A percentile compares a stretch with the other conserved stretches of the same genome.
Evolutionary conservation across 2,113 vertebrate genomes (phyloP).

Genomic region (Serilophus lunatus): DNA sequence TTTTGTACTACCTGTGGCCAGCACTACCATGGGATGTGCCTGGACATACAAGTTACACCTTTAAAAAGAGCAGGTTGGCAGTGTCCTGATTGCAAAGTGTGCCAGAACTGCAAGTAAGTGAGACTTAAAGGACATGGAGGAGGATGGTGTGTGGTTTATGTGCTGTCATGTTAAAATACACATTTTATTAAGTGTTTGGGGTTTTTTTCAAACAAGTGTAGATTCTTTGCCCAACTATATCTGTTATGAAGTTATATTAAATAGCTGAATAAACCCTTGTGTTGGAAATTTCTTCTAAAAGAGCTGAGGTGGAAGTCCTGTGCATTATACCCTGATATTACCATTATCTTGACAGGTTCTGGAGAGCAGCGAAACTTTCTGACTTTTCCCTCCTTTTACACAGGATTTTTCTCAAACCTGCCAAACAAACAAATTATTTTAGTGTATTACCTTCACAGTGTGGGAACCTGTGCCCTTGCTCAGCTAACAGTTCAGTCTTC

Average conservation of each 20-base stretch:
- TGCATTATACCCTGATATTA: not conserved
- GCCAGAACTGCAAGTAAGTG: constrained; percentile 97
- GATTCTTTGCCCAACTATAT: not conserved
- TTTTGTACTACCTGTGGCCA: constrained; percentile 95
- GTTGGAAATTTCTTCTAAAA: not conserved
- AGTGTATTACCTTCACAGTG: not conserved
- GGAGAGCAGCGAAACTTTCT: not conserved
- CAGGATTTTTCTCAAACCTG: not conserved
- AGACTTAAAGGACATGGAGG: not conserved
- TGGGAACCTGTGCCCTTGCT: not conserved
- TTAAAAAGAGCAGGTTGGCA: constrained; percentile 94
- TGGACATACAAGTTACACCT: constrained; percentile 85
- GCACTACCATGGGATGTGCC: constrained; percentile 91
- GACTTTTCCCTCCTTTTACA: not conserved
- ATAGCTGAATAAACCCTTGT: not conserved
- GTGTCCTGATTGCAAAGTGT: constrained; percentile 92
- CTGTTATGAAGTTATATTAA: not conserved
- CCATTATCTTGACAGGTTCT: not conserved
- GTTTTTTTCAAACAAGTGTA: not conserved
- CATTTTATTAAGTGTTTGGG: not conserved
- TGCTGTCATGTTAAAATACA: not conserved
- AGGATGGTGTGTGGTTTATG: not conserved
- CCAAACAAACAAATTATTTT: not conserved
- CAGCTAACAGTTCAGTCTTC: not conserved
- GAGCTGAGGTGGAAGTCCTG: not conserved